Evolutionary conservation across 2,888 invertebrate species (phyloP).

Genomic region (Stratiomys singularior): DNA sequence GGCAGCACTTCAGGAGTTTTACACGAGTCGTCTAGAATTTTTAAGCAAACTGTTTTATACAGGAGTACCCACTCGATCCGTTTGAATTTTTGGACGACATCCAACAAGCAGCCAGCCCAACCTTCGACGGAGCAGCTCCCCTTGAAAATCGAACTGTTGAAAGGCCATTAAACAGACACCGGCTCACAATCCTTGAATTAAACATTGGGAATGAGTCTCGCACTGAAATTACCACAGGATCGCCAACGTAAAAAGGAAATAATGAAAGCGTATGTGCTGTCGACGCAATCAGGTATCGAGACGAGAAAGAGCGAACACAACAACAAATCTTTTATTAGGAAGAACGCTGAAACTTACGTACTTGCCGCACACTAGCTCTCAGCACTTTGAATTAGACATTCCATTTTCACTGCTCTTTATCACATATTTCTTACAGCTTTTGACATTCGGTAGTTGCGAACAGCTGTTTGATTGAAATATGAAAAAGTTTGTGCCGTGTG

Average conservation of each 20-base stretch:
- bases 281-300: no score
- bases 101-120: neutral
- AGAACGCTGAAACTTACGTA: slow-evolving; percentile 21
- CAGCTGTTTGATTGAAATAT: slow-evolving; percentile 5
- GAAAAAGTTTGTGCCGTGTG: neutral
- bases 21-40: no score
- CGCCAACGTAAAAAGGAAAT: no score
- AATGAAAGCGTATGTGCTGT: no score
- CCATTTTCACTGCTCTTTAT: slow-evolving; percentile 16
- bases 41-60: no score
- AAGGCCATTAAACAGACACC: neutral
- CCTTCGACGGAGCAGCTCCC: neutral
- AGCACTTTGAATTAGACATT: slow-evolving; percentile 30
- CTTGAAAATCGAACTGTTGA: neutral
- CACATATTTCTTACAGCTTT: neutral
- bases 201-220: neutral
- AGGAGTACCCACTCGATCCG: slow-evolving; percentile 10
- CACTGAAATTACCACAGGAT: neutral
- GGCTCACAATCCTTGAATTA: neutral
- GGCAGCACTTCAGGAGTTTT: neutral
- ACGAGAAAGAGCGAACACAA: neutral
- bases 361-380: neutral
- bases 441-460: neutral
- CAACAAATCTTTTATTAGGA: neutral
- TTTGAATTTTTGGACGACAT: slow-evolving; percentile 32